phyloP scores from a whole-genome alignment of 2,113 vertebrate species.

The Raphicerus campestris region DNA sequence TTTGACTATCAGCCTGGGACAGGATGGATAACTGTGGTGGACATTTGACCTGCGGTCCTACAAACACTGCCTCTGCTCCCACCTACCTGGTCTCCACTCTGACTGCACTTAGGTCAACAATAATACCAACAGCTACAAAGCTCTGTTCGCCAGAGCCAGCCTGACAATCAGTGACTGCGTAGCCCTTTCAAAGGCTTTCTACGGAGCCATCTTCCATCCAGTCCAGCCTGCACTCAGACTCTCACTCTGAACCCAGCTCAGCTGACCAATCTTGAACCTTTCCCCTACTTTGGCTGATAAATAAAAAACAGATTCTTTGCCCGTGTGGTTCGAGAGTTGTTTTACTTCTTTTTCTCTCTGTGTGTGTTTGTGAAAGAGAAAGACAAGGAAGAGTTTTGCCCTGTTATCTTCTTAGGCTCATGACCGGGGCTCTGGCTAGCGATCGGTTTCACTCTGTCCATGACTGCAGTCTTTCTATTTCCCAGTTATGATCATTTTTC shows the following conservation, averaged over 20 bases:
- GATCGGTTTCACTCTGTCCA: fast-evolving
- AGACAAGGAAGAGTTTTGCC: background rate
- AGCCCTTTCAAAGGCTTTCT: background rate
- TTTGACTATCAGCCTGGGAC: fast-evolving
- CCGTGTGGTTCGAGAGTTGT: fast-evolving
- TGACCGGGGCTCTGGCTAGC: background rate
- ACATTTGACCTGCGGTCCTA: fast-evolving
- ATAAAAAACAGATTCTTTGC: background rate
- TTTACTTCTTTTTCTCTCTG: background rate
- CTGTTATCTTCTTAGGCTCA: background rate
- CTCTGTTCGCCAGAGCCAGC: fast-evolving
- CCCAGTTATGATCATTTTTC: background rate
- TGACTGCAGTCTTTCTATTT: fast-evolving
- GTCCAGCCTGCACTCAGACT: no score
- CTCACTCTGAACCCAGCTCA: background rate
- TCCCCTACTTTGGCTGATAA: fast-evolving
- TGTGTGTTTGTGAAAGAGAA: background rate
- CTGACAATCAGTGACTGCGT: background rate
- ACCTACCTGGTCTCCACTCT: background rate
- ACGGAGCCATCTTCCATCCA: fast-evolving
- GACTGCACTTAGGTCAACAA: background rate
- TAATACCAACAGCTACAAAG: no score
- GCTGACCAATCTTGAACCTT: background rate
- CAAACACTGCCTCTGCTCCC: fast-evolving
- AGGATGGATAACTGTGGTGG: fast-evolving